Percentiles rank a stretch among this genome's conserved stretches.
Evolutionary conservation across 2,797 vertebrate genomes (phyloP).

Genomic region (Mycteria americana): DNA sequence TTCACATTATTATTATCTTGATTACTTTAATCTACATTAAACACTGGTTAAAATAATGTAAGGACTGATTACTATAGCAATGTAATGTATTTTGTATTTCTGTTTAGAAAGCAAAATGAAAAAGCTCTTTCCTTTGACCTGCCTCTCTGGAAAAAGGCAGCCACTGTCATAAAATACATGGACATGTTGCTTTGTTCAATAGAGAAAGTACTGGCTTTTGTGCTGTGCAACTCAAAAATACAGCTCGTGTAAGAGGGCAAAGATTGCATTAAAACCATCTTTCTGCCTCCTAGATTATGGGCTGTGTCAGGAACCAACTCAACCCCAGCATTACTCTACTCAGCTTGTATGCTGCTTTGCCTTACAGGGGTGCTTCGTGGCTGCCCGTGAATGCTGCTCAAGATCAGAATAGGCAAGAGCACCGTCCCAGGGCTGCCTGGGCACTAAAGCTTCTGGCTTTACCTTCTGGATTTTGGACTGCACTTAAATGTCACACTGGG

Average conservation of each 20-base stretch:
- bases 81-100: not conserved
- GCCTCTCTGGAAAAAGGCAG: not conserved
- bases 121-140: not conserved
- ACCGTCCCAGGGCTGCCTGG: not conserved
- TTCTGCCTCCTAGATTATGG: not conserved
- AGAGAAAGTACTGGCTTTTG: not conserved
- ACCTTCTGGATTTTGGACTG: not conserved
- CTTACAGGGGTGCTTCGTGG: not conserved
- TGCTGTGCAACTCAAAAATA: not conserved
- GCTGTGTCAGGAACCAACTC: not conserved
- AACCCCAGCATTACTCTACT: not conserved
- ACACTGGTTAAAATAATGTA: not conserved
- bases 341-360: not conserved
- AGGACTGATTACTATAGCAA: not conserved
- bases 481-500: not conserved
- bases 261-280: not conserved
- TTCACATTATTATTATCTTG: not conserved
- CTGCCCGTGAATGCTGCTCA: not conserved
- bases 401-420: not conserved
- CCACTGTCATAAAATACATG: not conserved
- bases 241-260: not conserved
- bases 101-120: not conserved
- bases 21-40: not conserved
- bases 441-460: not conserved
- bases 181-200: not conserved